Conservation (phyloP, 2,888 invertebrate species). For the Mongoloraphidia duomilia region DNA sequence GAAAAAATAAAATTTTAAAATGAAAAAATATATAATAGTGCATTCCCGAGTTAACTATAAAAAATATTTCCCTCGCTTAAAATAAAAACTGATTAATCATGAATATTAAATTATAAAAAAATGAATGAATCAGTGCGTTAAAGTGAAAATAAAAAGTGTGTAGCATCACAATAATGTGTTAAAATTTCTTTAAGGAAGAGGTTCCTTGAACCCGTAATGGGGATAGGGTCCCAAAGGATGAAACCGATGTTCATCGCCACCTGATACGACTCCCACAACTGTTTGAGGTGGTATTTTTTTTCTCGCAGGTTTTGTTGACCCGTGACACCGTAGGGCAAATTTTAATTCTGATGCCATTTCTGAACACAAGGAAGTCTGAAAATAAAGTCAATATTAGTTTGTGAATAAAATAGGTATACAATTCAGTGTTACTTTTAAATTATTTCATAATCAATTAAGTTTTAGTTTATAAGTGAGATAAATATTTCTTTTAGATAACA, state of each 20-base stretch:
- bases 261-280: slow-evolving; percentile 18
- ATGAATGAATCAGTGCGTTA: too few species aligned
- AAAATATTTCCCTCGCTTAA: too few species aligned
- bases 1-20: too few species aligned
- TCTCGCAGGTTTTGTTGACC: slow-evolving; percentile 36
- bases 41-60: too few species aligned
- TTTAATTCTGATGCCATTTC: slow-evolving; percentile 61
- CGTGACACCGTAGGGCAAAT: slow-evolving; percentile 51
- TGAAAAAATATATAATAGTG: too few species aligned
- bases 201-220: slow-evolving; percentile 44
- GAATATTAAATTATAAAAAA: too few species aligned
- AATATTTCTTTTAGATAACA: too few species aligned
- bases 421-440: too few species aligned
- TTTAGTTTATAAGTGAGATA: too few species aligned
- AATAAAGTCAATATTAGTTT: slow-evolving; percentile 7
- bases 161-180: neutral
- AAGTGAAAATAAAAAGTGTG: neutral
- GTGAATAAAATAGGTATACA: neutral
- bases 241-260: slow-evolving; percentile 26
- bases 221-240: slow-evolving; percentile 41
- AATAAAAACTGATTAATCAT: too few species aligned
- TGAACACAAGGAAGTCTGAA: slow-evolving; percentile 54
- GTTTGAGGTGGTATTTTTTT: slow-evolving; percentile 21
- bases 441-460: too few species aligned
- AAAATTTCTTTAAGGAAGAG: slow-evolving; percentile 22